Base-by-base conservation (phyloP, 1,140 invertebrate genomes). In the Drosophila mojavensis region DNA sequence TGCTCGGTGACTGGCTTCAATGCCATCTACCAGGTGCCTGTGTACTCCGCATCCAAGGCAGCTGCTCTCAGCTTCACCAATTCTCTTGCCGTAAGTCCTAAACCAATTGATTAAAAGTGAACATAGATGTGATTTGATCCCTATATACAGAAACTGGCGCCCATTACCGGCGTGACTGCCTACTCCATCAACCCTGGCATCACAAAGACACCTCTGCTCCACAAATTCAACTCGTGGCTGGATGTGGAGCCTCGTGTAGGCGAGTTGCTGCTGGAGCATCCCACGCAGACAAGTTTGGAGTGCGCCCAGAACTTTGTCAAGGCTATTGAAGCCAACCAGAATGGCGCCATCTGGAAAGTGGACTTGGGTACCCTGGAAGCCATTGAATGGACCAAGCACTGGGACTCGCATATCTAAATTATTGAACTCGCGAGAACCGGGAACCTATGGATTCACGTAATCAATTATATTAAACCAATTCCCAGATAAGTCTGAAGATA, bases 1-100 rank as follows among this genome's bases (percentile, higher is more conserved):
- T 93, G 94, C 11, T 95, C 95, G 4, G 94, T 95, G 66, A 91
- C 93, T 60, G 95, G 95, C 36, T 93, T 94, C 54, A 91, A 88
- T 58, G 69, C 91, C 53, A 85, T 89, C 28, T 81, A 85, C 51
- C 79, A 84, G 66, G 68, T 89, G 54, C 94, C 94, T 1, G 82
- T 93, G 2, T 94, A 94, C 75, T 78, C 75, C 4, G 93, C 92
- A 17, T 92, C 93, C 6, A 94, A 94, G 74, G 92, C 93, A 58
- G 93, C 91, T 36, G 91, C 94, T 10, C 76, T 93, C 20, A 93
- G 92, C 43, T 93, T 93, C 62, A 94, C 93, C 26, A 79, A 78
- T 47, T 92, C 92, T 7, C 72, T 92, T 48, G 92, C 85, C 26
- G 86, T 90, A 70, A 79, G 88, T 75, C 36, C 11, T 30, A 3